Conservation (phyloP, 2,888 invertebrate species). For the Phymatocera aterrima region DNA sequence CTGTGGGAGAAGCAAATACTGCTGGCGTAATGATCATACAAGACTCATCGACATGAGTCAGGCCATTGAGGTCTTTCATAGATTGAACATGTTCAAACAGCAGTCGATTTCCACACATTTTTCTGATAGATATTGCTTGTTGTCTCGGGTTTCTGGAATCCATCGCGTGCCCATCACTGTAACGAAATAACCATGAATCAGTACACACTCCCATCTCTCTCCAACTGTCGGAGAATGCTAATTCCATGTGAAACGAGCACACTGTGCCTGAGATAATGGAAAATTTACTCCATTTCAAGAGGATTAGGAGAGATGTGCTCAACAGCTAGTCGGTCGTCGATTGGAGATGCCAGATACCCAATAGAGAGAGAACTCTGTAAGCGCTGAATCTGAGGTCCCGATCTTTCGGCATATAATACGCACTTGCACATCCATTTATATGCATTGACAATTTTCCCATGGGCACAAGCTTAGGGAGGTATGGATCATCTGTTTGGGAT, state of each 20-base stretch:
- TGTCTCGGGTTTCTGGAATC: neutral
- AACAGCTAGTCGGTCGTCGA: neutral
- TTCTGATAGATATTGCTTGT: neutral
- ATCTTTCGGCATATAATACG: neutral
- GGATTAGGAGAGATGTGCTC: too few relatives aligned
- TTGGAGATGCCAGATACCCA: neutral
- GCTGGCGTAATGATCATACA: neutral
- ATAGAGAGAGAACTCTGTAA: neutral
- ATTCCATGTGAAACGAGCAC: too few relatives aligned
- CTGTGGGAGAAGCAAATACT: neutral
- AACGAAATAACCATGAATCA: neutral
- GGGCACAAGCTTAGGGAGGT: neutral
- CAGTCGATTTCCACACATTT: neutral
- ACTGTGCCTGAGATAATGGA: too few relatives aligned
- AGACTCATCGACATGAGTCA: neutral
- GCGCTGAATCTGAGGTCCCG: neutral
- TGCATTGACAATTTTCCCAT: neutral
- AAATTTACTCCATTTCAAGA: too few relatives aligned
- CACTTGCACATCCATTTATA: neutral
- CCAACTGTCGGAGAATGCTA: neutral
- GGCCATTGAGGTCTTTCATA: neutral
- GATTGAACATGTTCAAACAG: neutral
- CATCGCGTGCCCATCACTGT: conserved; percentile 34
- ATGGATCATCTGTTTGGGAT: neutral
- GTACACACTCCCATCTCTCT: too few relatives aligned